Evolutionary conservation across 2,113 vertebrate species (phyloP), one percentile per base, ranked within the genome.

Genomic region (Nymphicus hollandicus): DNA sequence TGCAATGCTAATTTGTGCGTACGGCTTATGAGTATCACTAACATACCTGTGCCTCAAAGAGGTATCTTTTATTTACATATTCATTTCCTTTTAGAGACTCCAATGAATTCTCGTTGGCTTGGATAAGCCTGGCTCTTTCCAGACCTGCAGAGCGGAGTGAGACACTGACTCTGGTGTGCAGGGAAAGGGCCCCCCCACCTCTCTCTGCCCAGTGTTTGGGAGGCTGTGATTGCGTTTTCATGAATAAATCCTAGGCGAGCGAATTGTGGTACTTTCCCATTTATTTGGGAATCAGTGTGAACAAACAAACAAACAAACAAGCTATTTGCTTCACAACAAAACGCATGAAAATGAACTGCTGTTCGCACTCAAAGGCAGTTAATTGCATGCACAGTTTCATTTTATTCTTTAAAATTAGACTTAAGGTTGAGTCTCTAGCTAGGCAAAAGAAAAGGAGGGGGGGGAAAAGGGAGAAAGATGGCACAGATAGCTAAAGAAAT

Each of bases 301-400:
- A 94, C 81, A 92, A 84, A 61, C 65, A 91, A 91, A 81, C 87
- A 96, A 91, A 70, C 77, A 88, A 95, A 83, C 84, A 89, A 93
- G 91, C 83, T 76, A 91, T 94, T 94, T 92, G 83, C 92, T 80
- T 91, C 91, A 89, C 77, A 77, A 88, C 86, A 94, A 91, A 97
- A 93, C 70, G 28, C 92, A 93, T 94, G 84, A 96, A 95, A 95
- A 96, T 60, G 84, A 96, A 71, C 92, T 91, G 95, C 91, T 96
- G 81, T 69, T 96, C 3, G 0, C 5, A 19, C 84, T 81, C 94
- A 91, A 92, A 96, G 73, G 89, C 89, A 85, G 78, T 60, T 96
- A 91, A 97, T 93, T 95, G 85, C 91, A 83, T 46, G 78, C 84
- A 87, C 29, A 17, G 85, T 95, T 95, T 91, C 92, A 95, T 95